Evolutionary conservation across 2,113 vertebrate genomes (phyloP).

Genomic region (Theropithecus gelada): DNA sequence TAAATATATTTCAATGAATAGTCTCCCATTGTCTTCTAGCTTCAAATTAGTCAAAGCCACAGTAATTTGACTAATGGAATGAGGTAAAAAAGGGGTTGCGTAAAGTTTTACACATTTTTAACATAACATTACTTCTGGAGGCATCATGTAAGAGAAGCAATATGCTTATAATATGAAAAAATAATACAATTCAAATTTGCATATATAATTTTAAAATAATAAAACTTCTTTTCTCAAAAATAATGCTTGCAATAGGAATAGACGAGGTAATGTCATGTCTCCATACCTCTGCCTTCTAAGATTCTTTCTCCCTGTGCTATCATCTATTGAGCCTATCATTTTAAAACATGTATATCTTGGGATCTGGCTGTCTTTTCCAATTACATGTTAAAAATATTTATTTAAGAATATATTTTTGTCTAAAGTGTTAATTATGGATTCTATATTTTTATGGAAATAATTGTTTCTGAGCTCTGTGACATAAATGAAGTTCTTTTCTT

Average conservation of each 20-base stretch:
- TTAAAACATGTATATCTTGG: conserved; percentile 6
- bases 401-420: not conserved
- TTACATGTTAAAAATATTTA: not conserved
- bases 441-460: not conserved
- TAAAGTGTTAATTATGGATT: not conserved
- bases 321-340: not conserved
- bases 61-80: conserved; percentile 45
- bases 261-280: not conserved
- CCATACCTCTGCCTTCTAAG: not conserved
- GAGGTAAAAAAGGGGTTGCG: not conserved
- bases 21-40: conserved; percentile 48
- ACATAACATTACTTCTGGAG: not conserved
- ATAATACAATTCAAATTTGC: not conserved
- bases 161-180: not conserved
- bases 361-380: not conserved
- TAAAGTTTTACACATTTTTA: conserved; percentile 50
- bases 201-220: not conserved
- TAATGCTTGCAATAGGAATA: not conserved
- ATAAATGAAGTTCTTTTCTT: not conserved
- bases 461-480: not conserved
- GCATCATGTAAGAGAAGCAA: not conserved
- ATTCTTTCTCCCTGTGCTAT: not conserved
- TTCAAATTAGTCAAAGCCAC: conserved; percentile 67
- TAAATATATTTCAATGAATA: conserved; percentile 64
- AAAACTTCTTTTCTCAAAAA: not conserved